Conservation (phyloP, 2,888 invertebrate genomes). For the Drosophila picticornis region DNA sequence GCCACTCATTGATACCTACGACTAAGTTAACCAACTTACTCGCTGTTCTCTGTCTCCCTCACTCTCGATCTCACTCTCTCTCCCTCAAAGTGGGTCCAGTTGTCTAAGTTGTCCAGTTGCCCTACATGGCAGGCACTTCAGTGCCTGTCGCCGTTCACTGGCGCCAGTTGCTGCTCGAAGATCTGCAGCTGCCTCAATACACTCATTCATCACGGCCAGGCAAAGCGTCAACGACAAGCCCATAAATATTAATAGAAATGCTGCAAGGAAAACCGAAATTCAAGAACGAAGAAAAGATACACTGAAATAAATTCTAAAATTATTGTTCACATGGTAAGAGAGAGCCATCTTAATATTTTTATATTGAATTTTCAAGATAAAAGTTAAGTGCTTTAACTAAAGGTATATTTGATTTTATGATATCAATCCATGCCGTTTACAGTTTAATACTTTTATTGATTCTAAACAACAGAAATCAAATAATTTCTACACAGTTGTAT, state of each 20-base stretch:
- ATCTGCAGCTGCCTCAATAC: constrained; percentile 45
- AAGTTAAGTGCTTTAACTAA: no score
- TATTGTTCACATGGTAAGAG: neutral
- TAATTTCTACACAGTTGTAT: neutral
- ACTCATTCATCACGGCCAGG: constrained; percentile 66
- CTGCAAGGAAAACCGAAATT: constrained; percentile 1
- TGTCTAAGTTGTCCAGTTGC: constrained; percentile 45
- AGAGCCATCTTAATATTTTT: neutral
- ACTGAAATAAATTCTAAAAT: constrained; percentile 17
- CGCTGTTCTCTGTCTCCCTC: neutral
- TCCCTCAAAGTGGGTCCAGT: constrained; percentile 4
- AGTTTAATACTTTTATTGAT: neutral
- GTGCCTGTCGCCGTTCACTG: constrained; percentile 45
- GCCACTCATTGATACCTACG: constrained; percentile 56
- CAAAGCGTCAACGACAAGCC: constrained; percentile 50
- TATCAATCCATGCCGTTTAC: neutral
- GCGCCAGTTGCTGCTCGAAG: constrained; percentile 56
- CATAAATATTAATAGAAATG: constrained; percentile 71
- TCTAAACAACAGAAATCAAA: neutral
- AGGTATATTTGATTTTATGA: neutral
- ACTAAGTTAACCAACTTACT: constrained; percentile 19
- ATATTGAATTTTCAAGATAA: neutral
- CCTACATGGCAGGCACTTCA: constrained; percentile 62
- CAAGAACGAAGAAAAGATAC: constrained; percentile 25
- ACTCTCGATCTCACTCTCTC: constrained; percentile 1